phyloP scores from a whole-genome alignment of 2,797 vertebrate genomes.

The Florisuga fusca region DNA sequence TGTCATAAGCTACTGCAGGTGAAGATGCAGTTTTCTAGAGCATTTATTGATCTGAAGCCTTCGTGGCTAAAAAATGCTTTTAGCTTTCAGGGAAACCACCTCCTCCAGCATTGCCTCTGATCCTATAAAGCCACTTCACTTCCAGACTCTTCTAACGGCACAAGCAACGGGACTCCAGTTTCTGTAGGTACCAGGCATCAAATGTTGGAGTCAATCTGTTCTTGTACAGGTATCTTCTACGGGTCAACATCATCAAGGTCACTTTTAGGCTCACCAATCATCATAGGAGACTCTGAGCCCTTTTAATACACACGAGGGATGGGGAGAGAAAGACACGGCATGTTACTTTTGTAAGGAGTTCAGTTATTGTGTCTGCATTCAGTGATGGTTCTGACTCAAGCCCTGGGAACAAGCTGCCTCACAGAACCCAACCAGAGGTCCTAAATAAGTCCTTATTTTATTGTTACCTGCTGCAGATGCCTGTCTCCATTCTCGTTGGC shows the following conservation, averaged over 20 bases:
- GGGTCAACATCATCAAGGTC: conserved; percentile 98
- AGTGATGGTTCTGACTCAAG: background rate
- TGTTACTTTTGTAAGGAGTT: background rate
- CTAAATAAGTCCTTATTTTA: background rate
- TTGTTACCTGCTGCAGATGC: conserved; percentile 91
- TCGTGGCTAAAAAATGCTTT: conserved; percentile 37
- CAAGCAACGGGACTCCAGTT: conserved; percentile 64
- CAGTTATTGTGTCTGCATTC: background rate
- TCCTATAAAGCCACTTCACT: conserved; percentile 74
- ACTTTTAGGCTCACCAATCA: conserved; percentile 95
- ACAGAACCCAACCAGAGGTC: background rate
- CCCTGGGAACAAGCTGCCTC: background rate
- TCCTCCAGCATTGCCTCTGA: conserved; percentile 61
- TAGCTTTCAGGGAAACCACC: conserved; percentile 22
- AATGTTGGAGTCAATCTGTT: background rate
- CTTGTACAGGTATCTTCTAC: conserved; percentile 68
- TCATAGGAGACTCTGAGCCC: conserved; percentile 98
- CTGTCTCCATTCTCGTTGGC: conserved; percentile 94
- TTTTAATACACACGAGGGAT: conserved; percentile 63
- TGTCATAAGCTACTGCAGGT: conserved; percentile 27
- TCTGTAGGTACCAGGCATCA: conserved; percentile 53
- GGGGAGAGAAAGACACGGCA: background rate
- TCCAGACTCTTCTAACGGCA: conserved; percentile 45
- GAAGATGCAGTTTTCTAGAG: conserved; percentile 38
- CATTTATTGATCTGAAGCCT: conserved; percentile 50